phyloP scores from a whole-genome alignment of 64 coral and sea anemone species.

The Actinia equina region DNA sequence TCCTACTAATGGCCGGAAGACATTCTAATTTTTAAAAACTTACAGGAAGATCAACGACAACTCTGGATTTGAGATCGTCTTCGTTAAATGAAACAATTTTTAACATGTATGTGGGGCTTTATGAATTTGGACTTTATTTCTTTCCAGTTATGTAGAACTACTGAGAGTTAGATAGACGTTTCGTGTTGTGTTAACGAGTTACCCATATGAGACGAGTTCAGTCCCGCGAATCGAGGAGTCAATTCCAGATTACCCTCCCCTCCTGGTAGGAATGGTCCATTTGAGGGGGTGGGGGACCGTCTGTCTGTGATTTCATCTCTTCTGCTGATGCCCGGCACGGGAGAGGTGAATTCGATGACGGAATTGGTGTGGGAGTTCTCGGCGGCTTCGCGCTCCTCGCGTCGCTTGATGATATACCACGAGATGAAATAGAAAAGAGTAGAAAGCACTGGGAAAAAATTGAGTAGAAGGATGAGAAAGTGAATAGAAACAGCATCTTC shows the following conservation, averaged over 20 bases:
- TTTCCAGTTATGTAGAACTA: neutral
- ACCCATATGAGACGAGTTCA: neutral
- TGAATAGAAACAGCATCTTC: neutral
- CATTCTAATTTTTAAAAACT: neutral
- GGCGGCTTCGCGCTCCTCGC: conserved; percentile 20
- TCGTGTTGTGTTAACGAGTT: conserved; percentile 15
- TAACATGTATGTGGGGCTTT: neutral
- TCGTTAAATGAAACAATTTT: neutral
- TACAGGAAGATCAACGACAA: neutral
- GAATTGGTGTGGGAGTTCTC: conserved; percentile 1
- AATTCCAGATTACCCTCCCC: neutral
- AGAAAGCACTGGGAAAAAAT: conserved; percentile 58
- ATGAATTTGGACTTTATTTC: neutral
- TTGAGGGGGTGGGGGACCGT: neutral
- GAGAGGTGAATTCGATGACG: conserved; percentile 6
- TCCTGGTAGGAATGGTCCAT: neutral
- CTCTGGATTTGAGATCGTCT: neutral
- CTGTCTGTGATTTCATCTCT: neutral
- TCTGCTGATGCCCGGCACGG: neutral
- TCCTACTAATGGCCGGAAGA: neutral
- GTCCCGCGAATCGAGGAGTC: neutral
- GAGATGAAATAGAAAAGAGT: conserved; percentile 91
- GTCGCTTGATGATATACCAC: conserved; percentile 86
- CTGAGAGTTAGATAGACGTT: conserved; percentile 6
- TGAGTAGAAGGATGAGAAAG: neutral